Evolutionary conservation across 1,140 invertebrate genomes (phyloP).

Genomic region (Parasteatoda tepidariorum): DNA sequence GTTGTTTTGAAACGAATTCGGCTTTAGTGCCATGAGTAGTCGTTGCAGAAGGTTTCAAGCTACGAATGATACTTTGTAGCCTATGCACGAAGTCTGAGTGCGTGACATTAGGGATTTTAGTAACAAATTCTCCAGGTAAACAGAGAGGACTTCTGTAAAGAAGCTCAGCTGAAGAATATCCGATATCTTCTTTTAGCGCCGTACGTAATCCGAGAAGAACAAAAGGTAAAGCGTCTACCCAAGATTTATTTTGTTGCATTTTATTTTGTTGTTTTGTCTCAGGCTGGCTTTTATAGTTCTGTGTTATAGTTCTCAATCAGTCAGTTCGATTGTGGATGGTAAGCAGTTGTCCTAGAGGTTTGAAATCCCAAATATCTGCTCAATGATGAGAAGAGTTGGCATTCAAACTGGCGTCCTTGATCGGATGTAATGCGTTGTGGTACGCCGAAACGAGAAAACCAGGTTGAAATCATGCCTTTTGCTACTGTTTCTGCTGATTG

Average conservation of each 20-base stretch:
- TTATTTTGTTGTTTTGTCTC: no score
- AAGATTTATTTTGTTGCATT: slow-evolving; percentile 61
- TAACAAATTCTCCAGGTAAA: no score
- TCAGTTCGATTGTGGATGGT: slow-evolving; percentile 67
- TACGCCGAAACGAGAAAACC: no score
- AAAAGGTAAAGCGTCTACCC: no score
- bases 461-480: slow-evolving; percentile 64
- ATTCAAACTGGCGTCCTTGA: no score
- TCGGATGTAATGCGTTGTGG: no score
- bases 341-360: no score
- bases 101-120: slow-evolving; percentile 17
- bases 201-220: slow-evolving; percentile 66
- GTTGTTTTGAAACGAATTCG: no score
- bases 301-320: slow-evolving; percentile 64
- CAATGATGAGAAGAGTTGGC: slow-evolving; percentile 60
- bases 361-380: slow-evolving; percentile 36
- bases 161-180: slow-evolving; percentile 63
- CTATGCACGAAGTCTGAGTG: no score
- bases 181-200: slow-evolving; percentile 64
- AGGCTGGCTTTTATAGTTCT: slow-evolving; percentile 66
- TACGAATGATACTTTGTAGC: slow-evolving; percentile 11
- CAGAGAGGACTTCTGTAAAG: slow-evolving; percentile 58
- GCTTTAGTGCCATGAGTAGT: slow-evolving; percentile 12
- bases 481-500: slow-evolving; percentile 67
- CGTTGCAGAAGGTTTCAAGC: slow-evolving; percentile 17